These are phyloP conservation scores for Nebria salina DNA, from an alignment of 2,888 invertebrate species.

Conservation along the genomic window DNA sequence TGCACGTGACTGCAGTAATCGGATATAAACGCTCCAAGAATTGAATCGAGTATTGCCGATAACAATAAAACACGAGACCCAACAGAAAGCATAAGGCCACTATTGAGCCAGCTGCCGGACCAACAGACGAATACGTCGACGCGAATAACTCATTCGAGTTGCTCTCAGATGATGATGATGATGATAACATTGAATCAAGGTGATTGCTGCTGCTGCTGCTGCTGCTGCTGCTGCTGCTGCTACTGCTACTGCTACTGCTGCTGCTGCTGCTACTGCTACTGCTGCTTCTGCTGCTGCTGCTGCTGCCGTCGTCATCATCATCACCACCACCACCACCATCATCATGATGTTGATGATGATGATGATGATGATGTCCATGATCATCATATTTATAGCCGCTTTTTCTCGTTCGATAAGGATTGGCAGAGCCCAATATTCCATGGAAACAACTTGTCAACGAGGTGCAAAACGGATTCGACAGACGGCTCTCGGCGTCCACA, in stretches of 20 bases:
- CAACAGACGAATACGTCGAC: conserved; percentile 77
- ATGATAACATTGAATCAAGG: conserved; percentile 54
- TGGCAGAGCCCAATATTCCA: conserved; percentile 83
- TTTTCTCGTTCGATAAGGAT: conserved; percentile 69
- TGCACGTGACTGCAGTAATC: conserved; percentile 66
- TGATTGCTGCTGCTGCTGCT: too few relatives aligned
- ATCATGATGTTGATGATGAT: too few relatives aligned
- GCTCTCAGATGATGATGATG: neutral
- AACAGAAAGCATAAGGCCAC: conserved; percentile 83
- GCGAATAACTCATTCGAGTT: conserved; percentile 57
- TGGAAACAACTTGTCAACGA: conserved; percentile 85
- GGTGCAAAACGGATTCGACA: conserved; percentile 81
- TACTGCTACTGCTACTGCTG: too few relatives aligned
- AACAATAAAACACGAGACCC: conserved; percentile 86
- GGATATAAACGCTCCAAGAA: conserved; percentile 64
- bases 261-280: too few relatives aligned
- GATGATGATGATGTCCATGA: too few relatives aligned
- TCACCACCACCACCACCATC: too few relatives aligned
- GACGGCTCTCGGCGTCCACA: conserved; percentile 74
- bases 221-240: too few relatives aligned
- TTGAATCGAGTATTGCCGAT: conserved; percentile 72
- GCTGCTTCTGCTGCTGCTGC: too few relatives aligned
- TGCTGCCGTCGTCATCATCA: neutral
- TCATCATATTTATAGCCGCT: too few relatives aligned
- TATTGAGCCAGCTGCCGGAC: conserved; percentile 87